Percentiles rank a stretch among this genome's conserved stretches.
phyloP scores from a whole-genome alignment of 2,113 vertebrate genomes.

The Alaudala cheleensis region DNA sequence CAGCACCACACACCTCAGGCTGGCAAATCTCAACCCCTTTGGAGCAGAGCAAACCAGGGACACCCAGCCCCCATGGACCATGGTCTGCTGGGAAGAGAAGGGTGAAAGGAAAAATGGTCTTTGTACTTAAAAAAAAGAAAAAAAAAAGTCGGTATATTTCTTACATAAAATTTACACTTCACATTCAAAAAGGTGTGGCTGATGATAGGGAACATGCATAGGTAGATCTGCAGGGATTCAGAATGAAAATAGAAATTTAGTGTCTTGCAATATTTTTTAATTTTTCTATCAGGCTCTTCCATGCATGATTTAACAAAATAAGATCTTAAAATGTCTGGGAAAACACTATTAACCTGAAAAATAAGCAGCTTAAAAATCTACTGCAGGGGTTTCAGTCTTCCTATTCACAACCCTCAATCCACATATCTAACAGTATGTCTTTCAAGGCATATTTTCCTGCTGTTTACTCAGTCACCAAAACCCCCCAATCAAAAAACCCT shows the following conservation, averaged over 20 bases:
- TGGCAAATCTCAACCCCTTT: neutral
- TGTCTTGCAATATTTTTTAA: neutral
- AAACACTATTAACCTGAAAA: constrained; percentile 45
- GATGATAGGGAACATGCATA: neutral
- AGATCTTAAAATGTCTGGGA: constrained; percentile 15
- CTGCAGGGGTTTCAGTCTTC: neutral
- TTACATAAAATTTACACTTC: neutral
- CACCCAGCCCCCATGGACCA: rapidly evolving
- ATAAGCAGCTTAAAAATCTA: constrained; percentile 48
- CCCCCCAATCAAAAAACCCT: neutral
- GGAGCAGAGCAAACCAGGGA: neutral
- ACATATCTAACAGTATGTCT: neutral
- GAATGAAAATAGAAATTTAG: neutral
- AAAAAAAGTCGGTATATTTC: neutral
- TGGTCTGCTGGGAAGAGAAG: neutral
- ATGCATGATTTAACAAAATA: constrained; percentile 12
- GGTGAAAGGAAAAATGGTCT: neutral
- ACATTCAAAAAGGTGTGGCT: neutral
- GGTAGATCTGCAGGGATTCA: neutral
- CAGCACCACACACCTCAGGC: neutral
- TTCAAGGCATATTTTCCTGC: neutral
- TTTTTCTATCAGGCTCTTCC: neutral
- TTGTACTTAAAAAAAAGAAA: neutral
- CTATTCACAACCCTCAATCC: constrained; percentile 21
- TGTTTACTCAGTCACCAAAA: neutral